Base-by-base conservation (phyloP, 2,797 vertebrate species). In the Lepilemur septentrionalis region DNA sequence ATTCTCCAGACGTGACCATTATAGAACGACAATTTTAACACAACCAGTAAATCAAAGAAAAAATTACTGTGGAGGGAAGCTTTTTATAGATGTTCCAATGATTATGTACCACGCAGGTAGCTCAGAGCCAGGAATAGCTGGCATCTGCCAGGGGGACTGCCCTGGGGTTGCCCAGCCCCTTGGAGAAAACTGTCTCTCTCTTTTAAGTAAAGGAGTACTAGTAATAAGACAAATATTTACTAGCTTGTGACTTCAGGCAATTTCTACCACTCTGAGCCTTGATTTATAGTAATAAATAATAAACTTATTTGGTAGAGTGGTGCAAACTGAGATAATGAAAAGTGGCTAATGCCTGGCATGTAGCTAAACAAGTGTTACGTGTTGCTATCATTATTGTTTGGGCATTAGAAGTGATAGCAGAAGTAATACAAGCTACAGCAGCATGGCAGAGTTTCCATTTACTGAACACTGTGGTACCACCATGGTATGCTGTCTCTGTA, bases 21-120 rank as follows among this genome's bases (percentile, higher is more conserved):
- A 99, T 97, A 98, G 99, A 98, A 97, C 93, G 98, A 99, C 98
- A 98, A 98, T 98, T 98, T 98, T 98, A 98, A 98, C 98, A 98
- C 98, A 98, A 97, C 98, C 97, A 98, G 98, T 98, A 98, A 98
- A 98, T 93, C 85, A 96, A 97, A 98, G 97, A 95, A 93, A 96
- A 94, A 97, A 92, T 93, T 55, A 89, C 84, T 65, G 70, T 96
- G 89, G 95, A 97, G 92, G 93, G 96, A 98, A 95, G 97, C 97
- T 97, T 97, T 98, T 97, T 98, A 98, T 97, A 97, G 98, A 98
- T 97, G 96, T 97, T 97, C 97, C 97, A 93, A 69, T 97, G 97
- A 95, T 97, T 98, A 98, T 97, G 96, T 98, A 97, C 97, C 98
- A 95, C 96, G 96, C 96, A 96, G 95, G 97, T 57, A 86, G 72